A percentile compares a stretch with the other conserved stretches of the same genome.
Evolutionary conservation across 2,113 vertebrate genomes (phyloP).

Genomic region (Corydoras maculifer): DNA sequence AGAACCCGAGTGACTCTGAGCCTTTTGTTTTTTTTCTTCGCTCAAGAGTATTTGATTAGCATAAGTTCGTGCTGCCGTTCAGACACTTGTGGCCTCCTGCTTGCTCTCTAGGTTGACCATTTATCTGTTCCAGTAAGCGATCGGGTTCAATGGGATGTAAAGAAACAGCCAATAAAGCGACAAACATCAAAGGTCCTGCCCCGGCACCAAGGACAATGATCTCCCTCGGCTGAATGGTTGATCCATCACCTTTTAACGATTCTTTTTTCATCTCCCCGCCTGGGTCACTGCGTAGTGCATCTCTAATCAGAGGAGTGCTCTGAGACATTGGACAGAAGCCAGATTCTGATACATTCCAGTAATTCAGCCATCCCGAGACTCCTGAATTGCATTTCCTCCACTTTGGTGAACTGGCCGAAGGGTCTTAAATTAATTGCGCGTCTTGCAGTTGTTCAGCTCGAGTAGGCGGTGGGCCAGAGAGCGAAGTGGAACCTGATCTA

Average conservation of each 20-base stretch:
- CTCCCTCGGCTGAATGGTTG: constrained; percentile 46
- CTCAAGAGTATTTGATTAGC: not conserved
- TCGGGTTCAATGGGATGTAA: constrained; percentile 41
- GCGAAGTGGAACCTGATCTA: not conserved
- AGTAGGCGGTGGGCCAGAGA: constrained; percentile 25
- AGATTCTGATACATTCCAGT: constrained; percentile 45
- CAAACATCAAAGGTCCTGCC: constrained; percentile 42
- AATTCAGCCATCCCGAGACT: constrained; percentile 28
- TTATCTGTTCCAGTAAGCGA: constrained; percentile 38
- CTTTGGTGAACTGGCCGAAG: constrained; percentile 26
- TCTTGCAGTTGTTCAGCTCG: constrained; percentile 45
- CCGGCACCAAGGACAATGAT: constrained; percentile 34
- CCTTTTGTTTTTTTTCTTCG: not conserved
- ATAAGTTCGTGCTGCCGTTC: constrained; percentile 13
- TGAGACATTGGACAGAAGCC: constrained; percentile 39
- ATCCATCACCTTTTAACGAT: constrained; percentile 46
- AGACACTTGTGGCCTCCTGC: constrained; percentile 30
- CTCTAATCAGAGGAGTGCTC: constrained; percentile 31
- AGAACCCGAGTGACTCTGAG: too few species aligned
- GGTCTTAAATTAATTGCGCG: constrained; percentile 44
- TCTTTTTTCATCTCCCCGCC: constrained; percentile 39
- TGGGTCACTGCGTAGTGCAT: constrained; percentile 44
- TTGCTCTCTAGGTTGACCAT: constrained; percentile 44
- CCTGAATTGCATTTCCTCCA: constrained; percentile 37
- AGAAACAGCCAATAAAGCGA: constrained; percentile 42